Evolutionary conservation across 2,888 invertebrate species (phyloP).

Genomic region (Lamellibrachia satsuma): DNA sequence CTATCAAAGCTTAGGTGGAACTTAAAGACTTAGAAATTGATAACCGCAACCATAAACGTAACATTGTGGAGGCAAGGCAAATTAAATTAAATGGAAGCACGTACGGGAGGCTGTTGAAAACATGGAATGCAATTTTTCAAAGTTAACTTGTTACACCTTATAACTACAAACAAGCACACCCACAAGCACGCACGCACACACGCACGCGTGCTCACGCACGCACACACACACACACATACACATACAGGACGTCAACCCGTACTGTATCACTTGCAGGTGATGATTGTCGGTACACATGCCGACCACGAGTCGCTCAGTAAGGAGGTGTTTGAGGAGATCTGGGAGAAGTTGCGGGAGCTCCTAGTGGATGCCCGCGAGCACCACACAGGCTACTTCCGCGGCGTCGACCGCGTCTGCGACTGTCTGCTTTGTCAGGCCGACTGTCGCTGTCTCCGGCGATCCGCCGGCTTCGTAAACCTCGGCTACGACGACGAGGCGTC

Average conservation of each 20-base stretch:
- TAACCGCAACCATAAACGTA: no score
- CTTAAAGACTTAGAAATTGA: no score
- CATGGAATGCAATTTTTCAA: no score
- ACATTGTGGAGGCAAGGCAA: no score
- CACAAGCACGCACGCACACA: not conserved
- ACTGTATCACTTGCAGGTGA: constrained; percentile 21
- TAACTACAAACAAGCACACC: not conserved
- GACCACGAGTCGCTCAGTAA: constrained; percentile 36
- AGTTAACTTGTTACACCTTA: not conserved
- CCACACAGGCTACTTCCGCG: constrained; percentile 37
- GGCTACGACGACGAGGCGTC: constrained; percentile 32
- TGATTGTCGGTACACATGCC: constrained; percentile 44
- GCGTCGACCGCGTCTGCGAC: constrained; percentile 35
- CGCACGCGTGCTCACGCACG: not conserved
- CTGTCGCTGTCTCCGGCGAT: constrained; percentile 32
- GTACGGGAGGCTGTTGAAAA: no score
- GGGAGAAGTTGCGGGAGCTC: constrained; percentile 39
- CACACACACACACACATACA: not conserved
- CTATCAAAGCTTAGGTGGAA: no score
- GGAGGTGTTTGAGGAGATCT: constrained; percentile 38
- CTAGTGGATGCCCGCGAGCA: constrained; percentile 36
- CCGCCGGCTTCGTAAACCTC: constrained; percentile 40
- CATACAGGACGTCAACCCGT: not conserved
- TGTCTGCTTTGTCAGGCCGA: constrained; percentile 42
- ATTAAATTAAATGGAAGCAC: no score